Base-by-base conservation (phyloP, 2,113 vertebrate species). In the Amphiprion ocellaris region DNA sequence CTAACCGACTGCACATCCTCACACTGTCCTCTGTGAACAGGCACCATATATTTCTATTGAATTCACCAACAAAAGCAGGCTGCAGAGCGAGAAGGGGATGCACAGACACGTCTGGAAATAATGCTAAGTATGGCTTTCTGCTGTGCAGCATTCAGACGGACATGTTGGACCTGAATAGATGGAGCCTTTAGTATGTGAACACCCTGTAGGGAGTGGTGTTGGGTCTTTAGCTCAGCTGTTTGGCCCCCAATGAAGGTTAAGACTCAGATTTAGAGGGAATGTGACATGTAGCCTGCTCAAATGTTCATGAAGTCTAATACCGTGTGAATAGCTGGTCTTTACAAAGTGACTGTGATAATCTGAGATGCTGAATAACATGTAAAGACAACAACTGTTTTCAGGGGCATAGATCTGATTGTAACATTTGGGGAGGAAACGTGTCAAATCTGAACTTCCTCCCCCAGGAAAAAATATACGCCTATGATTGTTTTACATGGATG, bases 151-250 rank as follows among this genome's bases (percentile, higher is more conserved):
- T 46, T 47, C 4, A 76, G 49, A 26, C n/a, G 0, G 49, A 74
- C 56, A 41, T 47, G 59, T 37, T 46, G 47, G 64, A 53, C 65
- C 21, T 37, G 24, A 77, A 65, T 56, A 44, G 44, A 72, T 23
- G 41, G 15, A 69, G 55, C 63, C 60, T 46, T 65, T 58, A 88
- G 80, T 81, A 83, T 79, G 83, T 74, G 69, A 83, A 37, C 62
- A 2, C 39, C 83, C 80, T 71, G 62, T 65, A 33, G 5, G 2
- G 69, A 30, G 26, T 65, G 69, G n/a, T 41, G 63, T 65, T 60
- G 71, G 53, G 61, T 50, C 65, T 63, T 21, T 16, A 39, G 53
- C 54, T 85, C 89, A 85, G 86, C 88, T 90, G 84, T 87, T 82
- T 10, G 59, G 33, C 67, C 63, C 69, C 60, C 46, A 23, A 21